These are phyloP conservation scores for Cerastoderma edule DNA, from an alignment of 2,888 invertebrate species.

Conservation along the genomic window DNA sequence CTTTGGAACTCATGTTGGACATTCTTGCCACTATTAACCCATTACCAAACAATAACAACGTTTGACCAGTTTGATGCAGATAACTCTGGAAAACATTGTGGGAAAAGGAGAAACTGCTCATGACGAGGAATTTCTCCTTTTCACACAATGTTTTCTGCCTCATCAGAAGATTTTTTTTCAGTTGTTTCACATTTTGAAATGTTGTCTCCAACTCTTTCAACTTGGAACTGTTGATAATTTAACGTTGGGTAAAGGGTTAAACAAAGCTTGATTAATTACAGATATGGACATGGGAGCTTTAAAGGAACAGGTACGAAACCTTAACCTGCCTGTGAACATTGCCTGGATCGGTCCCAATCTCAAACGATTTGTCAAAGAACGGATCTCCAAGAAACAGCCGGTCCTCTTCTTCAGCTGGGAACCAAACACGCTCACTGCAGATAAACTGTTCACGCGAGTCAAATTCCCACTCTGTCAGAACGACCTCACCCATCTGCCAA, in stretches of 20 bases:
- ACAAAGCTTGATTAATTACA: slow-evolving; percentile 56
- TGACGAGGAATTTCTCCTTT: too few species aligned
- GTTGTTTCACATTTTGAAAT: too few species aligned
- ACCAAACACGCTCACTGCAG: slow-evolving; percentile 85
- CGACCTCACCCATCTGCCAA: slow-evolving; percentile 67
- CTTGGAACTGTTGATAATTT: too few species aligned
- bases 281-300: slow-evolving; percentile 76
- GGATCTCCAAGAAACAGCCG: slow-evolving; percentile 82
- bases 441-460: slow-evolving; percentile 86
- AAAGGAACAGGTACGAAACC: slow-evolving; percentile 86
- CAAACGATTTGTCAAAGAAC: slow-evolving; percentile 78
- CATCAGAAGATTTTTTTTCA: too few species aligned
- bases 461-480: slow-evolving; percentile 87
- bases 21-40: too few species aligned
- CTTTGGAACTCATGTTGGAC: not conserved
- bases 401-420: slow-evolving; percentile 88
- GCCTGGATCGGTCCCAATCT: slow-evolving; percentile 89
- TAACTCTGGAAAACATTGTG: too few species aligned
- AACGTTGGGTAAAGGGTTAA: too few species aligned
- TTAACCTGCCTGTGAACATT: slow-evolving; percentile 88
- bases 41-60: too few species aligned
- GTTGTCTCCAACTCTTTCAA: too few species aligned
- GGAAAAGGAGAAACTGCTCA: too few species aligned
- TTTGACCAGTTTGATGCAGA: too few species aligned
- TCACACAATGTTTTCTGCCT: too few species aligned